Evolutionary conservation across 2,888 invertebrate genomes (phyloP).

Genomic region (Drosophila kokeensis): DNA sequence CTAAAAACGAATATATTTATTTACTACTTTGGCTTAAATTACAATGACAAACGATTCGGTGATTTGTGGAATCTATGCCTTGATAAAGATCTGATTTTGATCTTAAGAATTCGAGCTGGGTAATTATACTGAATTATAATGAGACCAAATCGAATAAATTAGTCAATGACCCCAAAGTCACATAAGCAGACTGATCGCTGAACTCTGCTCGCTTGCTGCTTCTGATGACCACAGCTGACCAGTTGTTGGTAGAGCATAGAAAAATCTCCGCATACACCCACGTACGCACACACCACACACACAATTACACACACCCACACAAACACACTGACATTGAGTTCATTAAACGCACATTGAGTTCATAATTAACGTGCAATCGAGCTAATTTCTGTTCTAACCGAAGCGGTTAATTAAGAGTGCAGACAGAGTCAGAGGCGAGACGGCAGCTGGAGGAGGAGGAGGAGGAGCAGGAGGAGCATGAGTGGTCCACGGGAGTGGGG

Average conservation of each 20-base stretch:
- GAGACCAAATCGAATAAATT: conserved; percentile 25
- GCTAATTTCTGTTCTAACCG: conserved; percentile 79
- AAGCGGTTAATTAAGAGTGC: conserved; percentile 73
- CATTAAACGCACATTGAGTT: conserved; percentile 71
- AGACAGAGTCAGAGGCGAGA: conserved; percentile 51
- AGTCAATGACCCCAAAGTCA: conserved; percentile 24
- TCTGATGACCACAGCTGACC: conserved; percentile 87
- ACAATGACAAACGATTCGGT: neutral
- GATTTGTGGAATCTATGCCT: neutral
- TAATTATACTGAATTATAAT: conserved; percentile 12
- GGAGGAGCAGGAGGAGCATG: conserved; percentile 9
- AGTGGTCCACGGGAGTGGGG: neutral
- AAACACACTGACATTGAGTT: conserved; percentile 53
- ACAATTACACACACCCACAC: conserved; percentile 7
- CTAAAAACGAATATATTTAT: neutral
- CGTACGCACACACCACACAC: conserved; percentile 8
- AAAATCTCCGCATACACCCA: conserved; percentile 45
- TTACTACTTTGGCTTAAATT: neutral
- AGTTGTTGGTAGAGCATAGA: conserved; percentile 85
- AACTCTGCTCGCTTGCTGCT: conserved; percentile 1
- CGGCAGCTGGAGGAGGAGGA: neutral
- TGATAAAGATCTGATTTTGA: neutral
- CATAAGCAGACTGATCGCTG: neutral
- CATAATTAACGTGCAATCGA: conserved; percentile 80
- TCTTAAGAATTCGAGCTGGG: neutral